phyloP scores from a whole-genome alignment of 2,888 invertebrate species.

The Oxytorus armatus region DNA sequence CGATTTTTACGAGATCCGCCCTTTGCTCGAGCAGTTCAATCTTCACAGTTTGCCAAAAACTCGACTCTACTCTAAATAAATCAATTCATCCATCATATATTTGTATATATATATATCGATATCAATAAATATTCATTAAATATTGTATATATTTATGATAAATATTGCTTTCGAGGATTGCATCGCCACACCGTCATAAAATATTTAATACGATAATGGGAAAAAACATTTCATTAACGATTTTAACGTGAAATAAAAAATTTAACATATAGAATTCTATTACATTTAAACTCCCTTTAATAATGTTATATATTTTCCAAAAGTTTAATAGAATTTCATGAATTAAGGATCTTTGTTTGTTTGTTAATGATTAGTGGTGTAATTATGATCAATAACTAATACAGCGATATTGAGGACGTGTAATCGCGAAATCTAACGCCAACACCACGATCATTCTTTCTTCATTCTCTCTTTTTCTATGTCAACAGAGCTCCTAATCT shows the following conservation, averaged over 20 bases:
- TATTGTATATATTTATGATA: not conserved
- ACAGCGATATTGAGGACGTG: no score
- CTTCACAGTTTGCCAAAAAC: slow-evolving; percentile 54
- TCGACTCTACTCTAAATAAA: not conserved
- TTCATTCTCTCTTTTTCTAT: no score
- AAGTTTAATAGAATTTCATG: no score
- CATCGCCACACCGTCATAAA: slow-evolving; percentile 1
- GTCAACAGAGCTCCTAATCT: no score
- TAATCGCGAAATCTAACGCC: no score
- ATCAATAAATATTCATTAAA: slow-evolving; percentile 43
- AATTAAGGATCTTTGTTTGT: not conserved
- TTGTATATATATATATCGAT: slow-evolving; percentile 14
- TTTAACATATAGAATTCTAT: slow-evolving; percentile 4
- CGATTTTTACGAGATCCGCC: slow-evolving; percentile 28
- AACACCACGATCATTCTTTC: no score
- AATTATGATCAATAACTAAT: slow-evolving; percentile 11
- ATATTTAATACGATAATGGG: not conserved
- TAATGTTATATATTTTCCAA: no score
- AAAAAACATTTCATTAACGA: no score
- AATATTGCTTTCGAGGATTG: slow-evolving; percentile 24
- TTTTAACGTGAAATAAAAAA: not conserved
- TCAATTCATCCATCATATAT: slow-evolving; percentile 32
- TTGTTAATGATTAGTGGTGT: not conserved
- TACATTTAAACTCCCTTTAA: no score
- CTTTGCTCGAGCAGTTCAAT: slow-evolving; percentile 29